Conservation (phyloP, 1,140 invertebrate species). For the Bombus impatiens region DNA sequence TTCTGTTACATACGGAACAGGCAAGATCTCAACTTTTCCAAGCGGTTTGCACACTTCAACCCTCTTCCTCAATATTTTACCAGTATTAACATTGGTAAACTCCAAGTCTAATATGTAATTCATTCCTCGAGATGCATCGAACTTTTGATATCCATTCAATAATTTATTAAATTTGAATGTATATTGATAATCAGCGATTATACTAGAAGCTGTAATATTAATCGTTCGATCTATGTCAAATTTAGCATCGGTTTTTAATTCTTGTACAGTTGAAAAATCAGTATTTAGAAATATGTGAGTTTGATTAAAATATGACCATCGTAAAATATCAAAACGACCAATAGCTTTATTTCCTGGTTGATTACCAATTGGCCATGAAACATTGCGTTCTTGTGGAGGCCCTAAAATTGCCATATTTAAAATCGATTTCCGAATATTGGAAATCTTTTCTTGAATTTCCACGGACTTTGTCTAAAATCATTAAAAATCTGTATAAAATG, state of each 20-base stretch:
- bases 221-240: slow-evolving; percentile 87
- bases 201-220: slow-evolving; percentile 83
- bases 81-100: slow-evolving; percentile 79
- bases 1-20: slow-evolving; percentile 96
- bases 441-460: slow-evolving; percentile 81
- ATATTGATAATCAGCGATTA: slow-evolving; percentile 84
- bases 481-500: background rate
- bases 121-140: slow-evolving; percentile 94
- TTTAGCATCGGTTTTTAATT: slow-evolving; percentile 85
- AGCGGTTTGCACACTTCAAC: slow-evolving; percentile 90
- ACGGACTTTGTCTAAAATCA: slow-evolving; percentile 81
- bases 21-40: slow-evolving; percentile 91
- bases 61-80: slow-evolving; percentile 79
- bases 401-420: slow-evolving; percentile 75
- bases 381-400: slow-evolving; percentile 81
- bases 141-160: slow-evolving; percentile 91
- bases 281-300: slow-evolving; percentile 90
- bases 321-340: slow-evolving; percentile 92
- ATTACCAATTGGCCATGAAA: slow-evolving; percentile 92
- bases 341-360: slow-evolving; percentile 86
- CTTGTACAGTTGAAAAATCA: slow-evolving; percentile 85
- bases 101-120: slow-evolving; percentile 93
- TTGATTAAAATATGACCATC: slow-evolving; percentile 92
- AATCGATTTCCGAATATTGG: slow-evolving; percentile 80
- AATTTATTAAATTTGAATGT: slow-evolving; percentile 84